phyloP scores from a whole-genome alignment of 1,140 invertebrate genomes.

The Leptopilina boulardi region DNA sequence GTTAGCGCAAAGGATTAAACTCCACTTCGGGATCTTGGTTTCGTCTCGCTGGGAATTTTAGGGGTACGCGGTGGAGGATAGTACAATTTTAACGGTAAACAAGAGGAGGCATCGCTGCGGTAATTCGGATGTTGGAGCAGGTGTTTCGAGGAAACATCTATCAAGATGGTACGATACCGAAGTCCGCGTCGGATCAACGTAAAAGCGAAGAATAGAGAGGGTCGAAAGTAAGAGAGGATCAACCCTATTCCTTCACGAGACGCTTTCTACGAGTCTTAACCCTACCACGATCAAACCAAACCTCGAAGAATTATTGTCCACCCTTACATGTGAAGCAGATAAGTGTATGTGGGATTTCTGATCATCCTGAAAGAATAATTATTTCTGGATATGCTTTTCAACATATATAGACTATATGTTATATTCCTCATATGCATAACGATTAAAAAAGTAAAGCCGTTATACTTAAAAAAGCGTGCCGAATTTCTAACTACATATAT shows the following conservation, averaged over 20 bases:
- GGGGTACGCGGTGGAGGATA: conserved; percentile 41
- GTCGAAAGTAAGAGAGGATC: conserved; percentile 31
- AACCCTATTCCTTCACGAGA: conserved; percentile 42
- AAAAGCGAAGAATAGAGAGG: not conserved
- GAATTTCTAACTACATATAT: too few relatives aligned
- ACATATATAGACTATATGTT: too few relatives aligned
- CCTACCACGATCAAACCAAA: conserved; percentile 53
- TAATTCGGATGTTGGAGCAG: conserved; percentile 71
- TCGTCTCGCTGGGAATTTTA: conserved; percentile 23
- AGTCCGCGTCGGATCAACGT: conserved; percentile 47
- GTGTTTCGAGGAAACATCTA: conserved; percentile 72
- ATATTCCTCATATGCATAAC: too few relatives aligned
- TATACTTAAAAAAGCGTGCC: too few relatives aligned
- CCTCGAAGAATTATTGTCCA: not conserved
- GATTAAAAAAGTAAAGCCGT: too few relatives aligned
- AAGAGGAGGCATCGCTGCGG: conserved; percentile 46
- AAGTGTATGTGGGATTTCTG: not conserved
- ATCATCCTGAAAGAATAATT: not conserved
- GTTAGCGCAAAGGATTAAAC: conserved; percentile 61
- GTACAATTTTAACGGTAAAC: conserved; percentile 67
- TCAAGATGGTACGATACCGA: conserved; percentile 68
- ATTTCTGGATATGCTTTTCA: not conserved
- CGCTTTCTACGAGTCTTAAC: conserved; percentile 58
- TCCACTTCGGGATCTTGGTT: not conserved
- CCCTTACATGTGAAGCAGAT: not conserved